A percentile compares a stretch with the other conserved stretches of the same genome.
phyloP scores from a whole-genome alignment of 2,113 vertebrate genomes.

The Amphiprion percula region DNA sequence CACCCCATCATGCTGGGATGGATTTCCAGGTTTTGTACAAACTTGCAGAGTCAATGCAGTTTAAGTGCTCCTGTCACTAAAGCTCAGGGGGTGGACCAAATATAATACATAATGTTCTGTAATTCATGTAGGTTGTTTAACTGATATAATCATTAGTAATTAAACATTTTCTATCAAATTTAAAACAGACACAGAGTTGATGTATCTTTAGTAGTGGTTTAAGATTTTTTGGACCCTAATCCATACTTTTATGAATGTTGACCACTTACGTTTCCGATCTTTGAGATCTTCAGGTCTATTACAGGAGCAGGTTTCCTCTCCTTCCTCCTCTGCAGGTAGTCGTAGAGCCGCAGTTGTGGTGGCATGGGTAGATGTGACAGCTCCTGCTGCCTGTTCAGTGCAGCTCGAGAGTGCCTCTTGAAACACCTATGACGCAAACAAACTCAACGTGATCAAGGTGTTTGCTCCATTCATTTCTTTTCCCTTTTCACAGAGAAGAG shows the following conservation, averaged over 20 bases:
- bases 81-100: no score
- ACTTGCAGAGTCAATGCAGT: no score
- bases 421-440: conserved; percentile 87
- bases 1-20: no score
- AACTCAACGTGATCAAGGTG: conserved; percentile 2
- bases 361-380: conserved; percentile 90
- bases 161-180: no score
- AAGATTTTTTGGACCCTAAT: background rate
- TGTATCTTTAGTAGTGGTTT: no score
- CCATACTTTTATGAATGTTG: background rate
- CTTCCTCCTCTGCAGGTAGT: conserved; percentile 96
- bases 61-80: no score
- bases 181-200: no score
- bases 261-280: conserved; percentile 93
- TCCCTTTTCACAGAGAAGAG: background rate
- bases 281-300: conserved; percentile 98
- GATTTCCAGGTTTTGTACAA: no score
- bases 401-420: conserved; percentile 93
- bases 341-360: conserved; percentile 93
- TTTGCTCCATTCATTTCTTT: background rate
- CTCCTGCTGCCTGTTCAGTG: conserved; percentile 95
- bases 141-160: no score
- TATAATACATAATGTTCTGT: no score
- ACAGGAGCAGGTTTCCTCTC: conserved; percentile 91
- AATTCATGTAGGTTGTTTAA: no score